Evolutionary conservation across 2,888 invertebrate genomes (phyloP).

Genomic region (Abrostola triplasia): DNA sequence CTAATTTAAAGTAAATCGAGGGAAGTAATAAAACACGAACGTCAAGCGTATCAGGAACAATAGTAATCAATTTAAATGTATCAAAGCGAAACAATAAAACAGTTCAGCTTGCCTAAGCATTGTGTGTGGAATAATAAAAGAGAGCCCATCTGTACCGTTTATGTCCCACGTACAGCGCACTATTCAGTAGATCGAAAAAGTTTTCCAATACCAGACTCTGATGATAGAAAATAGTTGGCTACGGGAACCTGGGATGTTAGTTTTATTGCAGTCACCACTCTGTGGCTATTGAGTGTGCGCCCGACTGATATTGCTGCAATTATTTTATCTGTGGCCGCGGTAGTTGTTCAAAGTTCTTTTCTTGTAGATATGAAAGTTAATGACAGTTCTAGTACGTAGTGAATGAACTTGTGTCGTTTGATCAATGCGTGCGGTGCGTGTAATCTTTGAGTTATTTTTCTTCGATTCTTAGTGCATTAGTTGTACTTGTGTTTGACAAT

Average conservation of each 20-base stretch:
- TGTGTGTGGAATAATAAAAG: slow-evolving; percentile 79
- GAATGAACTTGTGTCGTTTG: not conserved
- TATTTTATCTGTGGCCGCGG: slow-evolving; percentile 42
- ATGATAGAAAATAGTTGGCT: slow-evolving; percentile 83
- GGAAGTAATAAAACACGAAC: slow-evolving; percentile 54
- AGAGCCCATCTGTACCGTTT: slow-evolving; percentile 76
- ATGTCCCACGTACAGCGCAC: slow-evolving; percentile 80
- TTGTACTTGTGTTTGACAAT: not conserved
- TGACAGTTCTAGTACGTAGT: not conserved
- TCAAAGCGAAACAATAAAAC: slow-evolving; percentile 71
- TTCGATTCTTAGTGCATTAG: not conserved
- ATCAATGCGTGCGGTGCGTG: not conserved
- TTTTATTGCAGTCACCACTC: slow-evolving; percentile 74
- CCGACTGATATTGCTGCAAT: slow-evolving; percentile 51
- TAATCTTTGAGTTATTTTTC: not conserved
- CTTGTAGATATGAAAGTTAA: slow-evolving; percentile 15
- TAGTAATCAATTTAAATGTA: slow-evolving; percentile 66
- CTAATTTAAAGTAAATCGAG: slow-evolving; percentile 32
- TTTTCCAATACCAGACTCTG: slow-evolving; percentile 84
- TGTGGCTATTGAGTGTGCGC: slow-evolving; percentile 39
- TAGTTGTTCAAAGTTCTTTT: slow-evolving; percentile 28
- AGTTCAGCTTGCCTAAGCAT: slow-evolving; percentile 71
- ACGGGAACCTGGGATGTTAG: slow-evolving; percentile 70
- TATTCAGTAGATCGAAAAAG: slow-evolving; percentile 84
- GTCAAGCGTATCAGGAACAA: slow-evolving; percentile 56